phyloP scores from a whole-genome alignment of 2,113 vertebrate genomes.

The Corythoichthys intestinalis region DNA sequence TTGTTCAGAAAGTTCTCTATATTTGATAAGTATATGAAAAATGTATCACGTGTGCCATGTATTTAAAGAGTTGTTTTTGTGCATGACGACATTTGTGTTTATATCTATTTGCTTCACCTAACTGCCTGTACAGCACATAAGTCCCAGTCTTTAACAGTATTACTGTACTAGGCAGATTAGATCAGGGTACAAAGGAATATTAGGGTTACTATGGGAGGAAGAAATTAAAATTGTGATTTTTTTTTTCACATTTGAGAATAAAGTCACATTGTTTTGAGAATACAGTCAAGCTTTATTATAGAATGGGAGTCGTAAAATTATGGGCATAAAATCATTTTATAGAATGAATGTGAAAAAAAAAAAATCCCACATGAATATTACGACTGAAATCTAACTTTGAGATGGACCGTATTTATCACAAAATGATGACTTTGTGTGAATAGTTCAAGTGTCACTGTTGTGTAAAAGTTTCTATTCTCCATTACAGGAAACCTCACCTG shows the following conservation, averaged over 20 bases:
- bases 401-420: background rate
- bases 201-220: background rate
- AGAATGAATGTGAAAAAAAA: background rate
- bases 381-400: background rate
- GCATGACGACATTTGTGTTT: conserved; percentile 80
- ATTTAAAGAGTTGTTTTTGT: conserved; percentile 65
- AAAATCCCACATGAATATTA: background rate
- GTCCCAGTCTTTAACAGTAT: conserved; percentile 80
- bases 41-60: conserved; percentile 76
- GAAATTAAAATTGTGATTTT: background rate
- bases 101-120: conserved; percentile 56
- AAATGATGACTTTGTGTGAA: background rate
- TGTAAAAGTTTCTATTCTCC: conserved; percentile 29
- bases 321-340: background rate
- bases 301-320: background rate
- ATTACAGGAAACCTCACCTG: conserved; percentile 55
- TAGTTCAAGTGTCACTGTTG: background rate
- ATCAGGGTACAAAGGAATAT: conserved; percentile 1
- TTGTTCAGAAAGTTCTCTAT: conserved; percentile 71
- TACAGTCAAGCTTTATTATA: background rate
- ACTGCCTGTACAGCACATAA: conserved; percentile 75
- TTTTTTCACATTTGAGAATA: background rate
- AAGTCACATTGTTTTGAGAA: background rate
- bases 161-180: conserved; percentile 71
- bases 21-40: conserved; percentile 68